Base-by-base conservation (phyloP, 1,140 invertebrate genomes). In the Trichonephila clavipes region DNA sequence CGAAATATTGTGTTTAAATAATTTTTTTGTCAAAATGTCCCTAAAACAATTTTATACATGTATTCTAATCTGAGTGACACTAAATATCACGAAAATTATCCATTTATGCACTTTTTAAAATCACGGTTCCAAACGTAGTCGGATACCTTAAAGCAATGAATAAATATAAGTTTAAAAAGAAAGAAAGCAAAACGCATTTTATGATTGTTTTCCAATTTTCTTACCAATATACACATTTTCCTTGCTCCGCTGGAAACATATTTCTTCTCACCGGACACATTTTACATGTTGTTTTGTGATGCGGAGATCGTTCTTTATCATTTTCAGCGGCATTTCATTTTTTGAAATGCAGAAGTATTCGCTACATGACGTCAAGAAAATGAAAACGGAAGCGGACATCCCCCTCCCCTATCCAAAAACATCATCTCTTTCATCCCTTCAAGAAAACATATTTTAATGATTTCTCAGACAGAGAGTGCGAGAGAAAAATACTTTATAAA, bases 301-400 rank as follows among this genome's bases (percentile, higher is more conserved):
- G 72, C 72, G 34, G 6, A 40, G 72, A 18, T 77, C 14, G 12
- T 40, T 77, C 18, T 77, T 77, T 77, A 77, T 77, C 28, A 34
- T 40, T 77, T 77, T 77, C 72, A 18, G 72, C 14, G 6, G 34
- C 34, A 40, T 77, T 77, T 77, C 40, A 40, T 77, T 77, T 77
- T 77, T 18, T 18, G n/a, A 40, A 28, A 77, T 77, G 72, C 72
- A 77, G 40, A 77, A 77, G 28, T 34, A 40, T 40, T 77, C 28
- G 28, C 28, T 34, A 19, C 72, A 40, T 77, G 72, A 77, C 72
- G 28, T 77, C 24, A 28, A 16, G 14, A 77, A 77, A 77, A 77
- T 77, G 72, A 77, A 77, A 77, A 77, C 72, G 72, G 72, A 77
- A 77, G 72, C 72, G 18, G 69, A 40, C 72, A 77, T 77, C 72